Conservation (phyloP, 1,140 invertebrate species). For the Drosophila auraria region DNA sequence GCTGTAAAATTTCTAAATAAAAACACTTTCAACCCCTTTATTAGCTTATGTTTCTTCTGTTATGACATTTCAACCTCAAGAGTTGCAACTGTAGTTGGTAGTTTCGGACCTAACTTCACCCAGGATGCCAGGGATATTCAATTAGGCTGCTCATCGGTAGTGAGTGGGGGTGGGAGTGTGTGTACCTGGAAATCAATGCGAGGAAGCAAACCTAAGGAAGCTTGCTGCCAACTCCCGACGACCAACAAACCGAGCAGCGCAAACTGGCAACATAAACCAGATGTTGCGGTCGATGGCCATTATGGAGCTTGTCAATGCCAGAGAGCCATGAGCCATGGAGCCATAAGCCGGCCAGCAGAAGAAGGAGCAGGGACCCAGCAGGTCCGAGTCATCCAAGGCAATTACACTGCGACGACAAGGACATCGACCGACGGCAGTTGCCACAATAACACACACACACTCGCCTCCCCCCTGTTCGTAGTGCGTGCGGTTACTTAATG, state of each 20-base stretch:
- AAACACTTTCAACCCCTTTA: not conserved
- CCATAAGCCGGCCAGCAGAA: constrained; percentile 2
- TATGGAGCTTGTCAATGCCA: constrained; percentile 79
- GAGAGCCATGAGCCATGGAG: constrained; percentile 27
- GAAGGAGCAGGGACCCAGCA: constrained; percentile 3
- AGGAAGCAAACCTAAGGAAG: constrained; percentile 28
- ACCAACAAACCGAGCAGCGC: constrained; percentile 19
- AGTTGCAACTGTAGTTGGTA: constrained; percentile 11
- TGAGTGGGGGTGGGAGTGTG: constrained; percentile 6
- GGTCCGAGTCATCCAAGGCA: constrained; percentile 50
- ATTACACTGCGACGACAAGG: constrained; percentile 72
- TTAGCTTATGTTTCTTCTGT: too few relatives aligned
- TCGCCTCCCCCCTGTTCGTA: not conserved
- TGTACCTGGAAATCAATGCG: constrained; percentile 59
- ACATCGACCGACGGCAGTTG: constrained; percentile 68
- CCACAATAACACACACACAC: constrained; percentile 58
- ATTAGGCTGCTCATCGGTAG: constrained; percentile 54
- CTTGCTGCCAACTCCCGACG: not conserved
- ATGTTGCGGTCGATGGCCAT: constrained; percentile 79
- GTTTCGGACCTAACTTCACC: not conserved
- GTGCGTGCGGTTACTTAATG: constrained; percentile 76
- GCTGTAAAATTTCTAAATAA: not conserved
- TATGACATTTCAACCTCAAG: not conserved
- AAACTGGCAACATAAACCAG: constrained; percentile 69
- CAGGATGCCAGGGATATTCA: constrained; percentile 53